These are phyloP conservation scores for Chrysolina haemoptera DNA, from an alignment of 2,888 invertebrate genomes.

Conservation along the genomic window DNA sequence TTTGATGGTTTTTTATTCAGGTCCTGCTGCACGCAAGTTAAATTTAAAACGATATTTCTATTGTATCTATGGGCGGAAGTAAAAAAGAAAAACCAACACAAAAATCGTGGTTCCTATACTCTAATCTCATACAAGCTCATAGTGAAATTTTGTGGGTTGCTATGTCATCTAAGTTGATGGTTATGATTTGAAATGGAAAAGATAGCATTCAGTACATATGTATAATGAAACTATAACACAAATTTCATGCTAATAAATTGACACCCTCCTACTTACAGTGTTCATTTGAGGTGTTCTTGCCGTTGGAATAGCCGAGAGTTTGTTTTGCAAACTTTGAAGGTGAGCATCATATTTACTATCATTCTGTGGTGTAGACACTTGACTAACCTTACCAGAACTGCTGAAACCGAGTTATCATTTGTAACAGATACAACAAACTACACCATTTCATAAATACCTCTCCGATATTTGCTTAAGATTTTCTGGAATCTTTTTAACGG, in stretches of 20 bases:
- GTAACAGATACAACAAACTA: constrained; percentile 13
- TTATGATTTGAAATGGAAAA: not conserved
- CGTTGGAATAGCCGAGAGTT: constrained; percentile 75
- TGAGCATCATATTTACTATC: constrained; percentile 78
- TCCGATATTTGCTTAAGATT: constrained; percentile 69
- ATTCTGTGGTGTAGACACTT: constrained; percentile 78
- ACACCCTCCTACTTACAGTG: constrained; percentile 67
- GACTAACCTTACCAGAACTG: constrained; percentile 71
- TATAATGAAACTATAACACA: not conserved
- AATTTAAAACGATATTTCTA: too few relatives aligned
- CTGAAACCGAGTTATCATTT: constrained; percentile 38
- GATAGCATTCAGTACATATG: not conserved
- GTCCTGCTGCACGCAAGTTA: too few relatives aligned
- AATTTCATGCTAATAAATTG: constrained; percentile 18
- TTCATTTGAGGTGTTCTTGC: constrained; percentile 58
- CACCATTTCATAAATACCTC: constrained; percentile 50
- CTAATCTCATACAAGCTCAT: too few relatives aligned
- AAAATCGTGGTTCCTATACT: too few relatives aligned
- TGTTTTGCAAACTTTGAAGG: constrained; percentile 81
- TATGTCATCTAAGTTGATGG: too few relatives aligned
- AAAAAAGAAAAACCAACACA: too few relatives aligned
- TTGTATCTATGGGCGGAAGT: too few relatives aligned
- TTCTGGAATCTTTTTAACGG: constrained; percentile 61
- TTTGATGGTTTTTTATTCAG: too few relatives aligned
- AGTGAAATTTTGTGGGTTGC: too few relatives aligned